Base-by-base conservation (phyloP, 2,888 invertebrate species). In the Nomada fucata region DNA sequence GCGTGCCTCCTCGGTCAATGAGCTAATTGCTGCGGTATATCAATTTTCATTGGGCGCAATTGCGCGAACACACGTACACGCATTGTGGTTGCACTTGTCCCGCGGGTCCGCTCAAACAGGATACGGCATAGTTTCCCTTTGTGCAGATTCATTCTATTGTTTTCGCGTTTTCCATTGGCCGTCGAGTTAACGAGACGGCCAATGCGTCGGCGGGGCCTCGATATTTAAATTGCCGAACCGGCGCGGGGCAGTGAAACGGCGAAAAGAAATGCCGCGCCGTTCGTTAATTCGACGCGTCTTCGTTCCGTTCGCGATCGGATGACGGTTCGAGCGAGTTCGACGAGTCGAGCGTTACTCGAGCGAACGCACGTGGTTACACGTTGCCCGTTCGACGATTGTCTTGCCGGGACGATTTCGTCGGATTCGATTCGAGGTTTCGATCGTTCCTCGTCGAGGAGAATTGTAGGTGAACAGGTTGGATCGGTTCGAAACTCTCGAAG, bases 41-140 rank as follows among this genome's bases (percentile, higher is more conserved):
- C 92, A 92, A 86, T 91, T 92, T 91, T 92, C 92, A 92, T 92
- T 92, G 92, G 90, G 87, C 86, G 78, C 91, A 92, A 92, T 92
- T 92, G 92, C 84, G 83, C 87, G 76, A 90, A 86, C 87, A 80
- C 86, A 88, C 86, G 85, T 83, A 91, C 59, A 70, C 89, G 91
- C 90, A 87, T 89, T 87, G 89, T 87, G 83, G 84, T 91, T 91
- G 88, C 86, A 87, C 86, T 89, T 87, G 88, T 76, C 84, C 86
- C 83, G 78, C 86, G 82, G 88, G 84, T 89, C 88, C 86, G 79
- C 89, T 88, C 90, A 91, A 92, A 90, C 90, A 89, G 92, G 91
- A 91, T 92, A 88, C 84, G 82, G 77, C 84, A 85, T 76, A 85
- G 77, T 88, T 88, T 85, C 74, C 76, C 83, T 79, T 63, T 80